Percentiles rank a stretch among this genome's conserved stretches.
Evolutionary conservation across 2,113 vertebrate genomes (phyloP).

Genomic region (Naja naja): DNA sequence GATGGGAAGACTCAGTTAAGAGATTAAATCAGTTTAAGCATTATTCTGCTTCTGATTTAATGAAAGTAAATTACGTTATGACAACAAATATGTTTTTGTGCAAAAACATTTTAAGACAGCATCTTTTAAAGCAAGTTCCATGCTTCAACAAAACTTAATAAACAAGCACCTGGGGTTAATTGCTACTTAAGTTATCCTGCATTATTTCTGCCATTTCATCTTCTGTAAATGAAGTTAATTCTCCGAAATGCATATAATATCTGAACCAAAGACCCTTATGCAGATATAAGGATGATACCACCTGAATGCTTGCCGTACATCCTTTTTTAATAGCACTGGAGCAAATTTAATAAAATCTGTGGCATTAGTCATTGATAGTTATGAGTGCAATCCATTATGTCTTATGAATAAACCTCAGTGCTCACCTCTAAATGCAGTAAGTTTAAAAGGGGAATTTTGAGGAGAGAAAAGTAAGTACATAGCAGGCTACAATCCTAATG

Average conservation of each 20-base stretch:
- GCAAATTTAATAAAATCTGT: slow-evolving; percentile 11
- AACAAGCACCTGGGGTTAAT: neutral
- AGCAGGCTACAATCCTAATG: neutral
- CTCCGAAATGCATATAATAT: neutral
- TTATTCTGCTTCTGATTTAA: slow-evolving; percentile 8
- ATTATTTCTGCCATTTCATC: neutral
- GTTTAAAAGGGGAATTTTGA: neutral
- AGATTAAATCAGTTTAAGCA: neutral
- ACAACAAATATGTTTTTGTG: neutral
- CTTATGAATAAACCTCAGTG: neutral
- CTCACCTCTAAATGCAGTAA: neutral
- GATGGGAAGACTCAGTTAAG: neutral
- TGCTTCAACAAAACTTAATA: neutral
- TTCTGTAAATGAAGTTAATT: neutral
- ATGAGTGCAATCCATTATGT: slow-evolving; percentile 7
- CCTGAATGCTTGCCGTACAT: neutral
- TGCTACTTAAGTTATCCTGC: neutral
- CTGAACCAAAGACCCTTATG: neutral
- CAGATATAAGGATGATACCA: neutral
- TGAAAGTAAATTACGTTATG: neutral
- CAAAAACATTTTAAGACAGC: neutral
- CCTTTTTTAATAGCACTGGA: neutral
- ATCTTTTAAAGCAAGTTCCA: neutral
- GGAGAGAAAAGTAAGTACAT: neutral
- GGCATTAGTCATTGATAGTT: slow-evolving; percentile 11